Evolutionary conservation across 2,797 vertebrate genomes (phyloP).

Genomic region (Brotula barbata): DNA sequence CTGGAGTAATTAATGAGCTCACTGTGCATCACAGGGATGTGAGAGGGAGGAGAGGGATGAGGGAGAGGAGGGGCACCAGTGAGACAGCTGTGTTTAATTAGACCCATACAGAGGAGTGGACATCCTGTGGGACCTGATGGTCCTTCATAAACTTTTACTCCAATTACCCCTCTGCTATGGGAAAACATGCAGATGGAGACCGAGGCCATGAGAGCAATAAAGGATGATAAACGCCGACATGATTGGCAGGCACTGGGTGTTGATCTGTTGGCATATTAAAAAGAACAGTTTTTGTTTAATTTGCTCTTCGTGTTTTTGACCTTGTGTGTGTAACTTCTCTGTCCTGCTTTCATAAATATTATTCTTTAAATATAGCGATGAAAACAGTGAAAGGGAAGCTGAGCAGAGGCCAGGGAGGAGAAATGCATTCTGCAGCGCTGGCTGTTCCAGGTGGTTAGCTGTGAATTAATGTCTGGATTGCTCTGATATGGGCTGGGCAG

Average conservation of each 20-base stretch:
- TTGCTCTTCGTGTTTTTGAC: not conserved
- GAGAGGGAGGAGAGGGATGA: slow-evolving; percentile 38
- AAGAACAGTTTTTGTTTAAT: not conserved
- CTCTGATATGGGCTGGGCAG: slow-evolving; percentile 21
- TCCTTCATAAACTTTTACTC: slow-evolving; percentile 43
- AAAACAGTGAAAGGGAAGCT: not conserved
- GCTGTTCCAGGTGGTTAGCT: slow-evolving; percentile 46
- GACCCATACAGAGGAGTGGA: slow-evolving; percentile 55
- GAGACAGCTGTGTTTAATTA: slow-evolving; percentile 71
- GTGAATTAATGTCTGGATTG: slow-evolving; percentile 22
- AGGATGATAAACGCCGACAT: not conserved
- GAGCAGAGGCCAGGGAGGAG: slow-evolving; percentile 1
- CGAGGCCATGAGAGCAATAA: slow-evolving; percentile 7
- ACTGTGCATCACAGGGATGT: slow-evolving; percentile 55
- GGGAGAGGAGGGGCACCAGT: slow-evolving; percentile 32
- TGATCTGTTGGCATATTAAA: not conserved
- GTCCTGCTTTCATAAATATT: no score
- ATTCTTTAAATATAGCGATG: slow-evolving; percentile 3
- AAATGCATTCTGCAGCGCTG: slow-evolving; percentile 10
- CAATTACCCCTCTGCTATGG: slow-evolving; percentile 42
- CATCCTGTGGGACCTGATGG: slow-evolving; percentile 44
- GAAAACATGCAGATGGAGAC: slow-evolving; percentile 8
- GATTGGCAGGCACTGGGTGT: not conserved
- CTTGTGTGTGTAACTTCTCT: not conserved
- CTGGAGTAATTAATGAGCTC: slow-evolving; percentile 67